Evolutionary conservation across 1,140 invertebrate species (phyloP).

Genomic region (Pogonus chalceus): DNA sequence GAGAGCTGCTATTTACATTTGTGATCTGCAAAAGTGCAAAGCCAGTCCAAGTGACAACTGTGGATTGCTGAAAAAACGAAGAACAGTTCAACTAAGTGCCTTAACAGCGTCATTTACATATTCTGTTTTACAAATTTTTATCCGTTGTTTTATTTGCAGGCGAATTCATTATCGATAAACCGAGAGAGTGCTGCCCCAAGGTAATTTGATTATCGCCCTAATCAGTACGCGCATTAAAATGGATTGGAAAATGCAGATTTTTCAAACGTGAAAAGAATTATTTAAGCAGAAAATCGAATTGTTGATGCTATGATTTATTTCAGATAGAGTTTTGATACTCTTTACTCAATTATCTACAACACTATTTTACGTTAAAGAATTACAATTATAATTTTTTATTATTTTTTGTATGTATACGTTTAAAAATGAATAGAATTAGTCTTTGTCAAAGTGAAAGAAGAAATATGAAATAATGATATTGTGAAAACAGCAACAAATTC

Average conservation of each 20-base stretch:
- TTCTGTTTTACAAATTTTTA: not conserved
- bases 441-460: too few relatives aligned
- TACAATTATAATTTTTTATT: too few relatives aligned
- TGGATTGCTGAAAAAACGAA: not conserved
- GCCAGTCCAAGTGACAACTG: not conserved
- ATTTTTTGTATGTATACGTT: too few relatives aligned
- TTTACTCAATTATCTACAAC: too few relatives aligned
- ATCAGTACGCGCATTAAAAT: constrained; percentile 2
- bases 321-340: too few relatives aligned
- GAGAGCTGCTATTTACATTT: not conserved
- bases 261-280: not conserved
- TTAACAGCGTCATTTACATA: not conserved
- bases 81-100: not conserved
- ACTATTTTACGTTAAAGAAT: too few relatives aligned
- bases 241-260: not conserved
- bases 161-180: not conserved
- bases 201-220: not conserved
- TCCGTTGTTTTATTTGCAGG: not conserved
- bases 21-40: not conserved
- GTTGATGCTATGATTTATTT: not conserved
- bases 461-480: too few relatives aligned
- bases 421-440: too few relatives aligned
- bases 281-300: not conserved
- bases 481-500: too few relatives aligned
- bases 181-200: not conserved